Percentiles rank a stretch among this genome's conserved stretches.
phyloP scores from a whole-genome alignment of 2,888 invertebrate genomes.

The Nemapogon koenigi region DNA sequence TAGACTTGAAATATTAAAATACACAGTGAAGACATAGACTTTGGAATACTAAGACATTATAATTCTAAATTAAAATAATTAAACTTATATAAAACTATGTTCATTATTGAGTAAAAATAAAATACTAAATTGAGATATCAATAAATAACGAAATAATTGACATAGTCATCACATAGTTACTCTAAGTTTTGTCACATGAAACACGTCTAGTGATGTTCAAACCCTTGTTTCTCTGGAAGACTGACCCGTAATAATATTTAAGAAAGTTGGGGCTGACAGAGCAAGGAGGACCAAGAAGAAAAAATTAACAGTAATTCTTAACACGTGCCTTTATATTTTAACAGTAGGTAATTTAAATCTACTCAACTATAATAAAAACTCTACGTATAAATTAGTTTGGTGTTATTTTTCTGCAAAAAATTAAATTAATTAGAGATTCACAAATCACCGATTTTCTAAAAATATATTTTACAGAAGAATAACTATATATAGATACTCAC shows the following conservation, averaged over 20 bases:
- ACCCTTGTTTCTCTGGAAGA: conserved; percentile 46
- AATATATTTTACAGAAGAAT: too few species aligned
- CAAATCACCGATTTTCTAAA: too few species aligned
- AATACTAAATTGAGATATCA: background rate
- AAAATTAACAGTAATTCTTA: background rate
- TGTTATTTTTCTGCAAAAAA: conserved; percentile 39
- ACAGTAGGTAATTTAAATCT: background rate
- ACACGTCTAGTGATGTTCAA: background rate
- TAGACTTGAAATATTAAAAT: conserved; percentile 43
- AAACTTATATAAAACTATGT: too few species aligned
- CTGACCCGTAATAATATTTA: conserved; percentile 16
- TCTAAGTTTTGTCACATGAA: conserved; percentile 5
- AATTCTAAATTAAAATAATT: too few species aligned
- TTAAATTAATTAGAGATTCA: conserved; percentile 15
- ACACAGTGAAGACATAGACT: background rate
- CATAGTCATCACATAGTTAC: conserved; percentile 56
- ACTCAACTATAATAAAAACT: conserved; percentile 23
- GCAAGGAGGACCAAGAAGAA: conserved; percentile 1
- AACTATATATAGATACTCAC: too few species aligned
- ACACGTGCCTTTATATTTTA: background rate
- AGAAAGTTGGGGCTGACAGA: conserved; percentile 1
- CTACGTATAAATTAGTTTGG: conserved; percentile 51
- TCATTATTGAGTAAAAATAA: background rate
- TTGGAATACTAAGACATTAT: too few species aligned
- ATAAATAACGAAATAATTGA: conserved; percentile 57